Conservation (phyloP, 1,140 invertebrate species). For the Plectus sambesii region DNA sequence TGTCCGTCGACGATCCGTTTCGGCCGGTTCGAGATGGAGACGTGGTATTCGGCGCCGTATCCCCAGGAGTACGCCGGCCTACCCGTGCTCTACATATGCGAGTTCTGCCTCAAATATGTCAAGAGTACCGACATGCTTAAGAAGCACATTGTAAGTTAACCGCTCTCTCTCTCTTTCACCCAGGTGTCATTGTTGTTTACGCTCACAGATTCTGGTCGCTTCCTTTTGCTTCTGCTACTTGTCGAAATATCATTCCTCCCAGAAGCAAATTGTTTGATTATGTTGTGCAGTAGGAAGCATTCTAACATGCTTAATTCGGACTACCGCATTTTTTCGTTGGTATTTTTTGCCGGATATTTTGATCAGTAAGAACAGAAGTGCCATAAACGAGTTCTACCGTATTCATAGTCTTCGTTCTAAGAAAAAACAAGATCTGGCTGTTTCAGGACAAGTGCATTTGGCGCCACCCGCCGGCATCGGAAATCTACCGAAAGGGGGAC, state of each 20-base stretch:
- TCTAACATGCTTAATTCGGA: no score
- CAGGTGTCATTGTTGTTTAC: no score
- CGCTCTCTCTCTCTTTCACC: constrained; percentile 7
- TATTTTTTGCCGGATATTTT: background rate
- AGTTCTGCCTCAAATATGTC: constrained; percentile 93
- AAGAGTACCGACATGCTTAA: constrained; percentile 81
- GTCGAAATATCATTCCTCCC: no score
- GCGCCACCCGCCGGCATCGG: constrained; percentile 72
- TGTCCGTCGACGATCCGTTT: no score
- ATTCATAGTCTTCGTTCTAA: no score
- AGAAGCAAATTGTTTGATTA: no score
- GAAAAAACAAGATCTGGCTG: constrained; percentile 4
- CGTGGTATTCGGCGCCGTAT: constrained; percentile 89
- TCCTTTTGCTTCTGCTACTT: no score
- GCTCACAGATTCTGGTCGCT: no score
- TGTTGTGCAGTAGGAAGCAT: no score
- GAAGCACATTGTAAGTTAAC: constrained; percentile 47
- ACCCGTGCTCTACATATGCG: constrained; percentile 84
- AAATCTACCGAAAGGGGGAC: constrained; percentile 66
- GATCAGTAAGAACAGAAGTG: no score
- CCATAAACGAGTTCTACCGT: no score
- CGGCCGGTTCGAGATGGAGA: constrained; percentile 82
- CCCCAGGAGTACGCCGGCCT: constrained; percentile 71
- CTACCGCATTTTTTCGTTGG: constrained; percentile 1
- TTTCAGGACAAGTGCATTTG: constrained; percentile 62